Base-by-base conservation (phyloP, 2,113 vertebrate genomes). In the Lepus europaeus region DNA sequence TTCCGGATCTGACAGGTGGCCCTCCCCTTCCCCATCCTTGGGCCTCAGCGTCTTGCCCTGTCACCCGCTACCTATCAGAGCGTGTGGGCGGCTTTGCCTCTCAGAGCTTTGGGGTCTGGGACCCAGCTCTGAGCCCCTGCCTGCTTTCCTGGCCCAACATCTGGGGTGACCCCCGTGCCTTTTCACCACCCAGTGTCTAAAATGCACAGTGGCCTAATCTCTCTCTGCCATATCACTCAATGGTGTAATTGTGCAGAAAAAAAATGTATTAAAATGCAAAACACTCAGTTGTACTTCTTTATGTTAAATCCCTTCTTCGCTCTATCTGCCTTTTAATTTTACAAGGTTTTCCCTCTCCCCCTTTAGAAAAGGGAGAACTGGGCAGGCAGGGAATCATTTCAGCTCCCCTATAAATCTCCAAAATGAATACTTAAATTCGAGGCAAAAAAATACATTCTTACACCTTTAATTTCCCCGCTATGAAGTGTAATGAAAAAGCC, bases 401-500 rank as follows among this genome's bases (percentile, higher is more conserved):
- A 96, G 96, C 98, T 98, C 93, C 93, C 95, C 95, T 98, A 97
- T 98, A 97, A 98, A 98, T 98, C 97, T 98, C 96, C 97, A 98
- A 97, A 98, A 98, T 97, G 97, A 98, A 98, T 98, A 98, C 98
- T 98, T 97, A 98, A 98, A 98, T 97, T 98, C n/a, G 59, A 98
- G 97, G 91, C 92, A 98, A 98, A 95, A 95, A 98, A 98, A 98
- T 96, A 98, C 97, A 97, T 98, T 98, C 98, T 98, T 98, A 98
- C 96, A 98, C 98, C 98, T 98, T 98, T 98, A 98, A 98, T 98
- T 98, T 98, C 98, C 98, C 97, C 96, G 97, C 98, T 98, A 98
- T 98, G 98, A 98, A 98, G 97, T 97, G 93, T 98, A 98, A 98
- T 98, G 98, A 98, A 98, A 98, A 98, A 98, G 98, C 96, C 97